phyloP scores from a whole-genome alignment of 1,140 invertebrate genomes.

The Neodiprion fabricii region DNA sequence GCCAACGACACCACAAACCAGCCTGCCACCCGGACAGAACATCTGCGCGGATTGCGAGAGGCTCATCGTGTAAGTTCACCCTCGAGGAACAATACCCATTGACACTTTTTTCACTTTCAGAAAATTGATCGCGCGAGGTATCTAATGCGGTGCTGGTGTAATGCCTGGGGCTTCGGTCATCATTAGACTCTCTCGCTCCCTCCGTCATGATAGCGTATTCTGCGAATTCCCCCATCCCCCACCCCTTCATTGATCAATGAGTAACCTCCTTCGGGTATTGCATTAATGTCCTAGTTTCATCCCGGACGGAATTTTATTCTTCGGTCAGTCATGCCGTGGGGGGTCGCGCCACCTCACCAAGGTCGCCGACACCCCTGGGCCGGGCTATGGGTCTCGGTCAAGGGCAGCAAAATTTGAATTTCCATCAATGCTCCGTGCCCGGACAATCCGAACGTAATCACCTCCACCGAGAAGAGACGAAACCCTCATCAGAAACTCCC shows the following conservation, averaged over 20 bases:
- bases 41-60: slow-evolving; percentile 92
- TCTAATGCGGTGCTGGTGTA: too few species aligned
- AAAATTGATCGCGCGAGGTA: not conserved
- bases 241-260: not conserved
- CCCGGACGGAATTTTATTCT: slow-evolving; percentile 68
- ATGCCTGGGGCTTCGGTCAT: too few species aligned
- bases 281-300: slow-evolving; percentile 55
- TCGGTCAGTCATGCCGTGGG: slow-evolving; percentile 69
- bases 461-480: not conserved
- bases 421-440: not conserved
- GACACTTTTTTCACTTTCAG: slow-evolving; percentile 12
- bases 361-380: slow-evolving; percentile 54
- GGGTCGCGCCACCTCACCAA: slow-evolving; percentile 60
- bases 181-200: not conserved
- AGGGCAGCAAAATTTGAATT: slow-evolving; percentile 28
- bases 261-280: not conserved
- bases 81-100: slow-evolving; percentile 17
- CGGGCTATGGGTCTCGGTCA: slow-evolving; percentile 39
- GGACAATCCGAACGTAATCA: not conserved
- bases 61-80: slow-evolving; percentile 88
- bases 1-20: slow-evolving; percentile 64
- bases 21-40: slow-evolving; percentile 84
- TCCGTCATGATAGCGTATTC: not conserved
- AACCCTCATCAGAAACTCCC: slow-evolving; percentile 56
- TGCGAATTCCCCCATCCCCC: not conserved